phyloP scores from a whole-genome alignment of 2,113 vertebrate species.

The Podarcis cretensis region DNA sequence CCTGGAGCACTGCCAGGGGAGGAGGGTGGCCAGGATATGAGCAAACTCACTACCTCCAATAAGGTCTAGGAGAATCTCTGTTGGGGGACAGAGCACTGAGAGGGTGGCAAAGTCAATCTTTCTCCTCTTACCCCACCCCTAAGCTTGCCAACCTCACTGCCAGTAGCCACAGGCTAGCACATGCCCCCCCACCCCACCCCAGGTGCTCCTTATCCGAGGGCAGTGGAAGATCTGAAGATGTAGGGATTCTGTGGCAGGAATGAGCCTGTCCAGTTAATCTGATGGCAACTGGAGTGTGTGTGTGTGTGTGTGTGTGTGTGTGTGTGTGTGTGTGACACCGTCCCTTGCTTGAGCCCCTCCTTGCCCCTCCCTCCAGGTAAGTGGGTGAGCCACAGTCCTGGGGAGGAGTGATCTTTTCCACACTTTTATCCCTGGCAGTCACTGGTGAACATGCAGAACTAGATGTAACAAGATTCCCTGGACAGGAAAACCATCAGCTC shows the following conservation, averaged over 20 bases:
- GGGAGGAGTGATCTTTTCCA: background rate
- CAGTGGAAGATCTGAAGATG: no score
- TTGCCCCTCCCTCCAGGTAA: background rate
- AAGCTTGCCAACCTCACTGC: background rate
- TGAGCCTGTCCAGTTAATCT: background rate
- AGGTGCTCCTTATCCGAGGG: no score
- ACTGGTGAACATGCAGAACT: background rate
- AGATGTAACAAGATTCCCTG: background rate
- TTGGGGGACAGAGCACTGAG: no score
- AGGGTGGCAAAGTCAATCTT: background rate
- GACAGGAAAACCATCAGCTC: constrained; percentile 55
- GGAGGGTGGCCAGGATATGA: background rate
- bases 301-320: no score
- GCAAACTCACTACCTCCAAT: background rate
- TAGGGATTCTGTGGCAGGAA: background rate
- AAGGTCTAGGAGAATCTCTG: background rate
- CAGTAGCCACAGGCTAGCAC: no score
- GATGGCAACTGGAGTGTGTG: no score
- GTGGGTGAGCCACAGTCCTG: background rate
- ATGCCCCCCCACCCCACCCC: no score
- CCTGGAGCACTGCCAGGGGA: background rate
- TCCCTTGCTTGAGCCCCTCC: background rate
- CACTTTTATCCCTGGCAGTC: background rate
- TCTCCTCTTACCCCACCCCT: background rate
- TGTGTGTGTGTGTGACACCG: no score